Percentiles rank a stretch among this genome's conserved stretches.
phyloP scores from a whole-genome alignment of 2,113 vertebrate species.

The Carassius gibelio region DNA sequence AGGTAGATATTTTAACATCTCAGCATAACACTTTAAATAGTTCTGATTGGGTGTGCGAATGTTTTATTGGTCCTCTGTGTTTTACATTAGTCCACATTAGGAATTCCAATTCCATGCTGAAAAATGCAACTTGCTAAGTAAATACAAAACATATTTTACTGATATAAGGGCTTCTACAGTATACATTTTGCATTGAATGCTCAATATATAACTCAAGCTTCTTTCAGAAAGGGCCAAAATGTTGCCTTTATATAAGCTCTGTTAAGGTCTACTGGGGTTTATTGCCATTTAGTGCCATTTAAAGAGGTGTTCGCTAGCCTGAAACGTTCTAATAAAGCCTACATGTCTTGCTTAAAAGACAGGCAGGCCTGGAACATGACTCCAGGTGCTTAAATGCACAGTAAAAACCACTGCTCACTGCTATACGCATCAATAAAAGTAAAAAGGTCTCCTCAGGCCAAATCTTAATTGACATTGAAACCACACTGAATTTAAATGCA shows the following conservation, averaged over 20 bases:
- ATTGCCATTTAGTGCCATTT: slow-evolving; percentile 46
- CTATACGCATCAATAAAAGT: slow-evolving; percentile 66
- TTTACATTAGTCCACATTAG: slow-evolving; percentile 12
- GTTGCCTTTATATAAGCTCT: slow-evolving; percentile 14
- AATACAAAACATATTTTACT: neutral
- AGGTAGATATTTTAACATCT: neutral
- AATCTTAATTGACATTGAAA: slow-evolving; percentile 68
- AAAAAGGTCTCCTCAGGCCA: slow-evolving; percentile 65
- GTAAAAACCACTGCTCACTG: slow-evolving; percentile 54
- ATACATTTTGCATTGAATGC: neutral
- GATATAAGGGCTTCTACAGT: neutral
- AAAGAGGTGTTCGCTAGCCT: slow-evolving; percentile 39
- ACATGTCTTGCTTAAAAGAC: slow-evolving; percentile 33
- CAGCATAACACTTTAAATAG: too few species aligned
- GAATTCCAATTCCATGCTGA: neutral
- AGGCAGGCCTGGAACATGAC: slow-evolving; percentile 20
- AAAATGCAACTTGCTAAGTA: neutral
- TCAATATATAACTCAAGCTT: slow-evolving; percentile 39
- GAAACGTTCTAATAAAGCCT: slow-evolving; percentile 44
- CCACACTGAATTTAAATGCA: slow-evolving; percentile 67
- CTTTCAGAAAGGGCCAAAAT: neutral
- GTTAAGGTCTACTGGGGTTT: slow-evolving; percentile 47
- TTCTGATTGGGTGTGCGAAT: neutral
- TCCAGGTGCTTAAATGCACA: slow-evolving; percentile 55
- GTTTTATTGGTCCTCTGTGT: neutral